Percentiles rank a stretch among this genome's conserved stretches.
These are phyloP conservation scores for Zaprionus vittiger DNA, from an alignment of 1,140 invertebrate genomes.

Conservation along the genomic window DNA sequence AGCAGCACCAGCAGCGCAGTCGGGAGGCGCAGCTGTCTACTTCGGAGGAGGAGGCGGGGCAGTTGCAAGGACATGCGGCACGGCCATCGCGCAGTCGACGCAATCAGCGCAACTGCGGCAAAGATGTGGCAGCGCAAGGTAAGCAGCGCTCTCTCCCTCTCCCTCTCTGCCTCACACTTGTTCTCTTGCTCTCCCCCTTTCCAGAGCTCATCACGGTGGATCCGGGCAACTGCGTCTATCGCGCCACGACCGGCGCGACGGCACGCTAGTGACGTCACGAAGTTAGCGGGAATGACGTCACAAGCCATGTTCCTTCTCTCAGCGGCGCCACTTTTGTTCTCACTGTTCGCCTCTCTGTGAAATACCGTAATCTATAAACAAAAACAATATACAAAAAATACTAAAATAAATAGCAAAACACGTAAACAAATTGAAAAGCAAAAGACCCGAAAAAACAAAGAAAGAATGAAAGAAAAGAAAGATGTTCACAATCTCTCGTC, in stretches of 20 bases:
- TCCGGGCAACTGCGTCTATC: slow-evolving; percentile 68
- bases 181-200: neutral
- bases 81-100: slow-evolving; percentile 46
- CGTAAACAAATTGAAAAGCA: neutral
- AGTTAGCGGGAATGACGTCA: slow-evolving; percentile 11
- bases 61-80: neutral
- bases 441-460: neutral
- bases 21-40: slow-evolving; percentile 33
- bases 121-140: slow-evolving; percentile 53
- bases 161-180: neutral
- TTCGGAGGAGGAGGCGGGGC: slow-evolving; percentile 56
- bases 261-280: slow-evolving; percentile 43
- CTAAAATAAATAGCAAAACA: slow-evolving; percentile 9
- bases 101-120: slow-evolving; percentile 48
- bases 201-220: slow-evolving; percentile 69
- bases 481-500: neutral
- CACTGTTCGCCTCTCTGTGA: neutral
- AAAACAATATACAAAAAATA: slow-evolving; percentile 3
- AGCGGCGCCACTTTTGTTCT: too few relatives aligned
- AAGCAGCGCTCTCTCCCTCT: neutral
- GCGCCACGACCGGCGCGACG: slow-evolving; percentile 56
- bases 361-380: neutral
- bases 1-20: slow-evolving; percentile 1
- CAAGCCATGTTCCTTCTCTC: too few relatives aligned
- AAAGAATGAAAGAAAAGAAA: neutral